These are phyloP conservation scores for Tenthredo scrophulariae DNA, from an alignment of 2,888 invertebrate genomes.

Conservation along the genomic window DNA sequence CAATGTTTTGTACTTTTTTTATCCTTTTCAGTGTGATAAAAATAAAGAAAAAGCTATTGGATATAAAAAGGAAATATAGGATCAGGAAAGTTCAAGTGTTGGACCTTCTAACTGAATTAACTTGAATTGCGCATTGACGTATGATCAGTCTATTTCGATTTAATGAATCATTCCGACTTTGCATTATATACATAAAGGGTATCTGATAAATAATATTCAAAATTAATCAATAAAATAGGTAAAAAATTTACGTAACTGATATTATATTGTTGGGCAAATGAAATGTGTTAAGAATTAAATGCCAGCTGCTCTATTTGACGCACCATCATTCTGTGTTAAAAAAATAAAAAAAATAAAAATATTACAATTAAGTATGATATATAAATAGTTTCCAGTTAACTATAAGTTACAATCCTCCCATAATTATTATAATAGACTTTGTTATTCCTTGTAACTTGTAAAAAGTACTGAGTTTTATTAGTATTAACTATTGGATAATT, in stretches of 20 bases:
- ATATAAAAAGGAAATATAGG: neutral
- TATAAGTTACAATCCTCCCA: slow-evolving; percentile 65
- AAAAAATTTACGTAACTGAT: slow-evolving; percentile 16
- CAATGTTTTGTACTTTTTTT: neutral
- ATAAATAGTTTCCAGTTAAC: slow-evolving; percentile 68
- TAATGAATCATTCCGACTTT: slow-evolving; percentile 12
- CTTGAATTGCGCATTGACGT: neutral
- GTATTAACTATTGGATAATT: slow-evolving; percentile 74
- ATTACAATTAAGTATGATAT: slow-evolving; percentile 66
- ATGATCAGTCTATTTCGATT: slow-evolving; percentile 19
- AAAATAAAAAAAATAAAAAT: slow-evolving; percentile 56
- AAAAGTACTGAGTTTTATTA: slow-evolving; percentile 78
- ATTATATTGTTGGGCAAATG: neutral
- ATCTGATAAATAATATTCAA: neutral
- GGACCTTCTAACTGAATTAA: slow-evolving; percentile 14
- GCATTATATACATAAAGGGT: neutral
- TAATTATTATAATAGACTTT: slow-evolving; percentile 71
- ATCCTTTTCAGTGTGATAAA: neutral
- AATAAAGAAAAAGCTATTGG: neutral
- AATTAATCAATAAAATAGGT: slow-evolving; percentile 1
- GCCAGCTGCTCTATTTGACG: slow-evolving; percentile 56
- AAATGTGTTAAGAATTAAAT: slow-evolving; percentile 47
- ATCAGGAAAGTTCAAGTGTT: slow-evolving; percentile 26
- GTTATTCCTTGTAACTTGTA: slow-evolving; percentile 78
- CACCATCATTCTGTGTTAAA: slow-evolving; percentile 69